Base-by-base conservation (phyloP, 2,113 vertebrate genomes). In the Vulpes lagopus region DNA sequence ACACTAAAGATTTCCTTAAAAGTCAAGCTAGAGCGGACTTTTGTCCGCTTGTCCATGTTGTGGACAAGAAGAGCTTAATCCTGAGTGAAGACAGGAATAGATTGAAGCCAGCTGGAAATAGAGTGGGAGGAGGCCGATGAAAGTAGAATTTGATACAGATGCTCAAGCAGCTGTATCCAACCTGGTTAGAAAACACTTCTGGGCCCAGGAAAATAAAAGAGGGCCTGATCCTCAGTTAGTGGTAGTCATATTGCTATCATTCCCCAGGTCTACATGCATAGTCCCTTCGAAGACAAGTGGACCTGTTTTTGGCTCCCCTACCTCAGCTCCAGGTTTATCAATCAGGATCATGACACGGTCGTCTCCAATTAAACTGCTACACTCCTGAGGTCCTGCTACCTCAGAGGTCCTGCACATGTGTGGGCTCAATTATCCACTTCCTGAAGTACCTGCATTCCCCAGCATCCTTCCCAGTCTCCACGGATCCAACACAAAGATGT, bases 381-480 rank as follows among this genome's bases (percentile, higher is more conserved):
- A 8, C 49, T 35, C 38, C 25, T 32, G 35, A 22, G 15, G 38
- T n/a, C 30, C 64, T 14, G 82, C 14, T 35, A 14, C 15, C 51
- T 67, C 35, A 27, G 57, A 43, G 35, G 73, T 9, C 20, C 53
- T n/a, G 19, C 35, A 11, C 9, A 3, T 57, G 38, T 16, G 35
- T 35, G 7, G 53, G 30, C 20, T 82, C 71, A 20, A 9, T 25
- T 25, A 62, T 23, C 27, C 1, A 16, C 20, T 22, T n/a, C 62
- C 3, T 8, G 20, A 51, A 17, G n/a, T 6, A 22, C 9, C n/a
- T 12, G 35, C 27, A 11, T 35, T 11, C 1, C 0, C 30, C 32
- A 20, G 8, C 71, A 27, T 14, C 17, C 30, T 53, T 87, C 65
- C 67, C 32, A 1, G 38, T n/a, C 32, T 57, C 86, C 11, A 1